Percentiles rank a stretch among this genome's conserved stretches.
Conservation (phyloP, 1,140 invertebrate species). For the Macrotrachela quadricornifera region DNA sequence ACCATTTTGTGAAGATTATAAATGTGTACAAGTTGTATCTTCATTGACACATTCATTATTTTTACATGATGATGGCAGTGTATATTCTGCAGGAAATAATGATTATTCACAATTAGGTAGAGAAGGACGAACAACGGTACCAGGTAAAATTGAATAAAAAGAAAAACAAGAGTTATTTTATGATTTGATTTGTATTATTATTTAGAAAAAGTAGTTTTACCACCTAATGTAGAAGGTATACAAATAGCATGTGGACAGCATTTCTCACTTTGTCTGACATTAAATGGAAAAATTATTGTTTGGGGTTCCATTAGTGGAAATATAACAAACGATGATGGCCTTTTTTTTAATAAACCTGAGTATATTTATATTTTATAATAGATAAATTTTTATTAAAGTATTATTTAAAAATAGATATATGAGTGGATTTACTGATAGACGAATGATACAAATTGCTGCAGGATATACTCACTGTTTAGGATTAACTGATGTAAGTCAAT, state of each 20-base stretch:
- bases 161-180: slow-evolving; percentile 42
- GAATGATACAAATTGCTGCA: slow-evolving; percentile 61
- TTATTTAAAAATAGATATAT: too few species aligned
- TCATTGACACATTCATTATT: slow-evolving; percentile 61
- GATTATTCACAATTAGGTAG: slow-evolving; percentile 62
- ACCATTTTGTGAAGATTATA: slow-evolving; percentile 21
- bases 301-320: background rate
- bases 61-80: slow-evolving; percentile 52
- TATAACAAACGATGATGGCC: background rate
- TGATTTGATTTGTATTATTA: too few species aligned
- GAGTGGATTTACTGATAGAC: slow-evolving; percentile 20
- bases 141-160: slow-evolving; percentile 31
- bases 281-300: slow-evolving; percentile 1
- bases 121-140: slow-evolving; percentile 22
- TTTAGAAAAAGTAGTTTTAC: too few species aligned
- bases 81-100: slow-evolving; percentile 33
- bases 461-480: slow-evolving; percentile 61
- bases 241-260: slow-evolving; percentile 59
- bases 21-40: slow-evolving; percentile 61
- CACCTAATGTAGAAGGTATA: slow-evolving; percentile 15
- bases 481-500: slow-evolving; percentile 39
- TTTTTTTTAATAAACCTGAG: background rate
- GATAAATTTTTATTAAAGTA: too few species aligned
- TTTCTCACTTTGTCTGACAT: slow-evolving; percentile 27
- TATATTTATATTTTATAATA: too few species aligned